Conservation (phyloP, 2,888 invertebrate genomes). For the Hylaea fasciaria region DNA sequence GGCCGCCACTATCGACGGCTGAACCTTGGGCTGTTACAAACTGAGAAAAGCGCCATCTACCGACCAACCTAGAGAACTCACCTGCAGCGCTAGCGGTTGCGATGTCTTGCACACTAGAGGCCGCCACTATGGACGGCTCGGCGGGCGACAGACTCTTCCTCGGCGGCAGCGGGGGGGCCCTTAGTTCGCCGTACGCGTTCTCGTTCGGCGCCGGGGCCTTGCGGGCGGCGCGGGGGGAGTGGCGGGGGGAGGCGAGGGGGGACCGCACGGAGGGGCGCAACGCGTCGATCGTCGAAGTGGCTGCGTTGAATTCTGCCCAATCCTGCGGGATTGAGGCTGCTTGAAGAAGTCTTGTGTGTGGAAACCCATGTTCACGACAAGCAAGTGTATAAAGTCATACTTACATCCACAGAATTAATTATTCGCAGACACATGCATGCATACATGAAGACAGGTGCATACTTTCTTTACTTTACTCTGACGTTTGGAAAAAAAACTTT, state of each 20-base stretch:
- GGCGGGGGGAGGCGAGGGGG: conserved; percentile 84
- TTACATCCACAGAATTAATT: no score
- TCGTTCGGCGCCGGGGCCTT: conserved; percentile 59
- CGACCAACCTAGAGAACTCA: conserved; percentile 40
- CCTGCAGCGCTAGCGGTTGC: conserved; percentile 64
- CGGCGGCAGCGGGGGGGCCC: conserved; percentile 84
- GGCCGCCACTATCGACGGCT: no score
- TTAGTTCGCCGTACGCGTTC: conserved; percentile 76
- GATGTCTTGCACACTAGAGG: conserved; percentile 76
- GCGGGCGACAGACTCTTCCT: conserved; percentile 83
- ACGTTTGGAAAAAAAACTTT: no score
- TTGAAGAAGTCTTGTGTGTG: no score
- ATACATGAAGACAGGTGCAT: no score
- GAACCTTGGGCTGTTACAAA: no score
- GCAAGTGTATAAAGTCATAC: no score
- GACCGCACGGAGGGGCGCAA: conserved; percentile 80
- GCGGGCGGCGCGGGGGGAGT: conserved; percentile 70
- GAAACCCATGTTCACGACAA: no score
- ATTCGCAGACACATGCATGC: no score
- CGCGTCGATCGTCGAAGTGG: conserved; percentile 86
- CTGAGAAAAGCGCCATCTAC: neutral
- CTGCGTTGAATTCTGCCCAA: conserved; percentile 87
- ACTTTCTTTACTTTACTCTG: no score
- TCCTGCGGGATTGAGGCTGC: conserved; percentile 72
- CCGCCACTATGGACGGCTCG: conserved; percentile 64